Percentiles rank a stretch among this genome's conserved stretches.
Conservation (phyloP, 2,113 vertebrate species). For the Triplophysa siluroides region DNA sequence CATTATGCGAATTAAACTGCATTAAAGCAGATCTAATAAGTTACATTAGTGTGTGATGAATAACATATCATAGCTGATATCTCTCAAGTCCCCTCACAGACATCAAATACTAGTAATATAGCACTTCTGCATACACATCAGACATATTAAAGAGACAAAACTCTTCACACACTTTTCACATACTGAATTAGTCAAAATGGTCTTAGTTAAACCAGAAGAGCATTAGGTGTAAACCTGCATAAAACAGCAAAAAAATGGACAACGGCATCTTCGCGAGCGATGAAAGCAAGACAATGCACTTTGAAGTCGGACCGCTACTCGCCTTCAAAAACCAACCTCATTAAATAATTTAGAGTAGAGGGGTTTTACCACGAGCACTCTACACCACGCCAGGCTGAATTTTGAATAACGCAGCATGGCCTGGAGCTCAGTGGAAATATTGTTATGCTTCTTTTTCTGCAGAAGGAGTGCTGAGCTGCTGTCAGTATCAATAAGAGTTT, state of each 20-base stretch:
- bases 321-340: slow-evolving; percentile 33
- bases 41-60: slow-evolving; percentile 7
- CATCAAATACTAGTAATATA: not conserved
- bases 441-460: not conserved
- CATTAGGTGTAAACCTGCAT: slow-evolving; percentile 5
- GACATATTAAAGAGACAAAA: not conserved
- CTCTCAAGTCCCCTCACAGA: not conserved
- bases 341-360: slow-evolving; percentile 42
- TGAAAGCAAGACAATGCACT: slow-evolving; percentile 22
- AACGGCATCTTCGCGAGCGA: not conserved
- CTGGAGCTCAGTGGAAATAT: slow-evolving; percentile 5
- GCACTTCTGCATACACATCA: not conserved
- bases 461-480: not conserved
- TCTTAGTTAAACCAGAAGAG: not conserved
- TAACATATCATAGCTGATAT: not conserved
- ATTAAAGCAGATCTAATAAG: slow-evolving; percentile 12
- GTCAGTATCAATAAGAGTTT: not conserved
- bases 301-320: slow-evolving; percentile 3
- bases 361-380: not conserved
- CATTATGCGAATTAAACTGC: slow-evolving; percentile 23
- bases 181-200: not conserved
- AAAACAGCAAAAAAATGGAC: not conserved
- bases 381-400: not conserved
- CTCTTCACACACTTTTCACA: too few relatives aligned
- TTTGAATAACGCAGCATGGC: not conserved